Conservation (phyloP, 2,888 invertebrate species). For the Dastarcus helophoroides region DNA sequence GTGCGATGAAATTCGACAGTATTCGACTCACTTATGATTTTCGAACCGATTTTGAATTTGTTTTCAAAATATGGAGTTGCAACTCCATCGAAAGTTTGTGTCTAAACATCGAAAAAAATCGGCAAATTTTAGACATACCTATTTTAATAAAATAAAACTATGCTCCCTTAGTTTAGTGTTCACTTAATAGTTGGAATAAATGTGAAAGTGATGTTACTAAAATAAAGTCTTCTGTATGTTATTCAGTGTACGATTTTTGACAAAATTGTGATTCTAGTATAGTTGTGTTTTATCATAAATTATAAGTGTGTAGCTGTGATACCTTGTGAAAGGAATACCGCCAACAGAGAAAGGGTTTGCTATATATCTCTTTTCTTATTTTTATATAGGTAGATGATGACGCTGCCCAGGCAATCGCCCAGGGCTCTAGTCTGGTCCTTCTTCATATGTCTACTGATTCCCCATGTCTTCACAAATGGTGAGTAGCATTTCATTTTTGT, state of each 20-base stretch:
- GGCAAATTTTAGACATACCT: too few species aligned
- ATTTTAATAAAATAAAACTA: too few species aligned
- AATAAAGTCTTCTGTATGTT: too few species aligned
- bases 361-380: constrained; percentile 22
- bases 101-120: too few species aligned
- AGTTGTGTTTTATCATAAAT: constrained; percentile 2
- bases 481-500: constrained; percentile 26
- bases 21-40: too few species aligned
- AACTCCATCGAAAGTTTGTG: too few species aligned
- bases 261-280: constrained; percentile 2
- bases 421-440: constrained; percentile 27
- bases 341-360: constrained; percentile 24
- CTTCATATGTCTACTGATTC: constrained; percentile 29
- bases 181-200: too few species aligned
- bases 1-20: too few species aligned
- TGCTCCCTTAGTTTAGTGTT: too few species aligned
- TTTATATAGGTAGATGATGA: constrained; percentile 30
- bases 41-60: too few species aligned
- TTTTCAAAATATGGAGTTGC: too few species aligned
- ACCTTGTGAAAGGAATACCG: neutral
- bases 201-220: too few species aligned
- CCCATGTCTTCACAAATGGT: constrained; percentile 36
- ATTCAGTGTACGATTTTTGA: neutral
- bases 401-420: constrained; percentile 23
- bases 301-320: constrained; percentile 5